phyloP scores from a whole-genome alignment of 2,113 vertebrate genomes.

The Alligator sinensis region DNA sequence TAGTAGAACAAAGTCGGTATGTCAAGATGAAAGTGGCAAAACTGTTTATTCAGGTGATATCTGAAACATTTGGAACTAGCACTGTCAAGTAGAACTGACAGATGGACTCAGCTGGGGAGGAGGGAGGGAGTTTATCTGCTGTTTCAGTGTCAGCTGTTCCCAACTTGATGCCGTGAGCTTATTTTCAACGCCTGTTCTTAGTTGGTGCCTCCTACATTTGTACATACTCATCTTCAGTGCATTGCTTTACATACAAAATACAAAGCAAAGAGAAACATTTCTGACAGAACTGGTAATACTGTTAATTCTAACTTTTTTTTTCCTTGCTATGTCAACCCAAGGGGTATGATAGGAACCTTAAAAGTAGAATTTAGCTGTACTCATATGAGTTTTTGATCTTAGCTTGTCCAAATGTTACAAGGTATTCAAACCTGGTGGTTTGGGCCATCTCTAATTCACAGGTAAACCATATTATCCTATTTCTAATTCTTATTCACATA shows the following conservation, averaged over 20 bases:
- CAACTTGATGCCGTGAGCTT: neutral
- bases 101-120: neutral
- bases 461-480: neutral
- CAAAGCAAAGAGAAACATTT: neutral
- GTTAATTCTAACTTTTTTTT: neutral
- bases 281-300: neutral
- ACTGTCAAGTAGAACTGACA: neutral
- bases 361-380: neutral
- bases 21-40: constrained; percentile 30
- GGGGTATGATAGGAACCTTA: neutral
- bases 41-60: constrained; percentile 43
- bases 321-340: neutral
- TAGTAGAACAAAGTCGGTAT: neutral
- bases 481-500: neutral
- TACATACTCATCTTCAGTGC: neutral
- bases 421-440: neutral
- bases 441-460: neutral
- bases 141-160: neutral
- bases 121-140: neutral
- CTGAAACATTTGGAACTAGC: neutral
- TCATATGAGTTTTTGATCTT: neutral
- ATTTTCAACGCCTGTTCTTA: neutral
- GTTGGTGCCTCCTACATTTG: neutral
- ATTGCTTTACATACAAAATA: neutral
- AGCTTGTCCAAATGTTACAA: neutral